Evolutionary conservation across 64 coral and sea anemone genomes (phyloP).

Genomic region (Montipora capricornis): DNA sequence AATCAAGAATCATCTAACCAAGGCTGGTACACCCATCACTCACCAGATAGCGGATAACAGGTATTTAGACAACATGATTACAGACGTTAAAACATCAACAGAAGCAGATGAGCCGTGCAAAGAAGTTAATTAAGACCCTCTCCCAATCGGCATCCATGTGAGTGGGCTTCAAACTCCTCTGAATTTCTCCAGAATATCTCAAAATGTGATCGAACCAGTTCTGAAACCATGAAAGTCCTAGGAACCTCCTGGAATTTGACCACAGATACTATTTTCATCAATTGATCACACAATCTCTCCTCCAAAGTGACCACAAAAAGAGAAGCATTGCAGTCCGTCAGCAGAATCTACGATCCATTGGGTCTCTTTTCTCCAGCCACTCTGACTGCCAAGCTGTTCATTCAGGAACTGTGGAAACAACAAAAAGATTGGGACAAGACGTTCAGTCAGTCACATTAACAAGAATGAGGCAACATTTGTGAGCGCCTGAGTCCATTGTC

Average conservation of each 20-base stretch:
- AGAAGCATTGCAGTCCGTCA: conserved; percentile 34
- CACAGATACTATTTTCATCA: conserved; percentile 30
- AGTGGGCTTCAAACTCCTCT: conserved; percentile 61
- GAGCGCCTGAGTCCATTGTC: not conserved
- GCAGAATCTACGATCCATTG: conserved; percentile 45
- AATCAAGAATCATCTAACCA: conserved; percentile 49
- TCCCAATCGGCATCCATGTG: conserved; percentile 48
- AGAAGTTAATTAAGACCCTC: conserved; percentile 46
- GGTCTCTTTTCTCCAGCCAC: conserved; percentile 52
- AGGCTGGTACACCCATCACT: conserved; percentile 39
- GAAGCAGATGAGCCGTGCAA: conserved; percentile 55
- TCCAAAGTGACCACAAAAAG: not conserved
- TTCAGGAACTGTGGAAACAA: conserved; percentile 65
- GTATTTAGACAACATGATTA: conserved; percentile 64
- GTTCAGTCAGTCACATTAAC: conserved; percentile 8
- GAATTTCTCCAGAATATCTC: conserved; percentile 33
- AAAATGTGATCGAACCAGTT: conserved; percentile 19
- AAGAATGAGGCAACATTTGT: not conserved
- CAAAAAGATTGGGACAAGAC: conserved; percentile 23
- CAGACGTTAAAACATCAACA: conserved; percentile 36
- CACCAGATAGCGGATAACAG: conserved; percentile 46
- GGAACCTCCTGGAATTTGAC: conserved; percentile 34
- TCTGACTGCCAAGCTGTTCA: conserved; percentile 44
- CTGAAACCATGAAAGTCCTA: conserved; percentile 31
- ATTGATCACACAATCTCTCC: conserved; percentile 29